Evolutionary conservation across 2,888 invertebrate species (phyloP), one percentile per base, ranked within the genome.

Genomic region (Limenitis camilla): DNA sequence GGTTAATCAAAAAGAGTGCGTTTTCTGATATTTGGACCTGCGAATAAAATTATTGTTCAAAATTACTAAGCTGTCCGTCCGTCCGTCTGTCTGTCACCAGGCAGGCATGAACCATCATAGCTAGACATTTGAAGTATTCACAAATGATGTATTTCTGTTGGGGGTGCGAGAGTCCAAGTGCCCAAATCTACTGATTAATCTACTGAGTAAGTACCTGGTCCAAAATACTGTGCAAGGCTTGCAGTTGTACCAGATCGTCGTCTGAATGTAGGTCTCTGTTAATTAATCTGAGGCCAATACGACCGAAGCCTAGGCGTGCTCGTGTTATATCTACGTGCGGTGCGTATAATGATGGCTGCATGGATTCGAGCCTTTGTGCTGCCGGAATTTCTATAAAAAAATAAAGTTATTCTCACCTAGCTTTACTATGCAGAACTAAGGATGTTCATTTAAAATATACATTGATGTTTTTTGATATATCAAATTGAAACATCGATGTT

Each of bases 1-100:
- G 60, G 1, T 78, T 63, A 39, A 86, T 72, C 2, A 87, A 69
- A 53, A 76, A 81, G 53, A 77, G 63, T 0, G 85, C 80, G 57
- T 66, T 74, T 61, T 86, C 84, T 48, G 85, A 68, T 65, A 80
- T 79, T 68, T 79, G 77, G 6, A 85, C 76, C 87, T 86, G 69
- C 27, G 27, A 7, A n/a, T 10, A 31, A 32, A 1, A 7, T 7
- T 19, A 29, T 5, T n/a, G 8, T 5, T 29, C 8, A 9, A n/a
- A n/a, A n/a, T n/a, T n/a, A n/a, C n/a, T n/a, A n/a, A n/a, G n/a
- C n/a, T n/a, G n/a, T n/a, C n/a, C n/a, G n/a, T n/a, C n/a, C n/a
- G n/a, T n/a, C n/a, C n/a, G n/a, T n/a, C n/a, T n/a, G n/a, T n/a
- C n/a, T n/a, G n/a, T n/a, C n/a, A n/a, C n/a, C n/a, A n/a, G n/a